Evolutionary conservation across 2,888 invertebrate species (phyloP), one percentile per base, ranked within the genome.

Genomic region (Volucella inanis): DNA sequence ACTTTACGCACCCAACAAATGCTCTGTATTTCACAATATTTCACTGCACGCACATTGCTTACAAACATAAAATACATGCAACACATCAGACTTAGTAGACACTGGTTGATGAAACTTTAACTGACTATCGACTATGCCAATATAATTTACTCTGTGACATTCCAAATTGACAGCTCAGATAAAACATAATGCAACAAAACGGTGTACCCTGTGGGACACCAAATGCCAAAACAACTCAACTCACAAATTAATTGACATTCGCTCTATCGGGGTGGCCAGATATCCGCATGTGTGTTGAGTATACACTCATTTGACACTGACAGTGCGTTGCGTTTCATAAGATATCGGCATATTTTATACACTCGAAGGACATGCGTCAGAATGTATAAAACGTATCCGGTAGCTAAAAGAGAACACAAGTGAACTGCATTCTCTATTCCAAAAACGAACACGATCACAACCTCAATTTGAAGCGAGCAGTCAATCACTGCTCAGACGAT

Each of bases 191-290:
- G 12, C 41, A 31, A 31, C 31, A 31, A 31, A 31, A 31, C 31
- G 31, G 31, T 31, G 15, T 43, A 15, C 70, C 52, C 62, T 68
- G 61, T 67, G 43, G 79, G 74, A 78, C 68, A 83, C 57, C 55
- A 68, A 68, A 59, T 68, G 83, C 39, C 83, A 71, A 72, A 77
- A 62, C 45, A 47, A 49, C 54, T 82, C 77, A 78, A 62, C 62
- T 77, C 49, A 64, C 49, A 70, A 31, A 57, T 67, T 74, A 78
- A 83, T 78, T 83, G 83, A 64, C 78, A 72, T 71, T 72, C 82
- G 31, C 43, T 55, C 38, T 10, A 14, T 11, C 15, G 62, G 8
- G 31, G 52, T 18, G 39, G 45, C 47, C 12, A 11, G 14, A 14
- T 39, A 54, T 31, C 31, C 31, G 31, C 31, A 31, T 31, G 31